Percentiles rank a stretch among this genome's conserved stretches.
Conservation (phyloP, 2,888 invertebrate species). For the Amblyjoppa fuscipennis region DNA sequence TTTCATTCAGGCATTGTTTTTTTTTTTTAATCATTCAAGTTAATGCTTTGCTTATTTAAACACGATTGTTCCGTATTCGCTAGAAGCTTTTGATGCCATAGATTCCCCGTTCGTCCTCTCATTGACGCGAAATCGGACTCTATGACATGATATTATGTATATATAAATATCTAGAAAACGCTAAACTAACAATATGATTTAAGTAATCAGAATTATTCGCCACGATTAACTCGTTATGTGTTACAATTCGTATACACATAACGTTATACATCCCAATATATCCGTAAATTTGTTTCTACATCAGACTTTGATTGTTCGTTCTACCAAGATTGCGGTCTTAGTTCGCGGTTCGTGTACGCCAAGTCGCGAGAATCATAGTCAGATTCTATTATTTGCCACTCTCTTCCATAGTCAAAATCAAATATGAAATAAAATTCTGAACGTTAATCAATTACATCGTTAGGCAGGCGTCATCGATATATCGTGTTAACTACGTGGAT, state of each 20-base stretch:
- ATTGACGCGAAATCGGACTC: slow-evolving; percentile 49
- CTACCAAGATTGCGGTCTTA: slow-evolving; percentile 19
- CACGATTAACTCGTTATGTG: slow-evolving; percentile 38
- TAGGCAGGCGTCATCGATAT: slow-evolving; percentile 36
- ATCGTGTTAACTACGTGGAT: slow-evolving; percentile 21
- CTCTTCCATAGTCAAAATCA: slow-evolving; percentile 2
- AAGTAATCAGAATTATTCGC: slow-evolving; percentile 56
- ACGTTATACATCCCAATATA: slow-evolving; percentile 28
- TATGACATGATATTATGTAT: slow-evolving; percentile 53
- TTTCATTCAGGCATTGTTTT: slow-evolving; percentile 59
- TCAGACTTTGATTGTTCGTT: slow-evolving; percentile 16
- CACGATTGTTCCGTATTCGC: slow-evolving; percentile 49
- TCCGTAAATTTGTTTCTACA: slow-evolving; percentile 19
- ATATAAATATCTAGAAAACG: slow-evolving; percentile 68
- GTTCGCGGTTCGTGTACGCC: slow-evolving; percentile 33
- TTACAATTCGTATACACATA: slow-evolving; percentile 28
- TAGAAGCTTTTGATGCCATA: slow-evolving; percentile 45
- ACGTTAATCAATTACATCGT: slow-evolving; percentile 19
- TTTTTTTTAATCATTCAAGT: slow-evolving; percentile 53
- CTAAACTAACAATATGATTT: slow-evolving; percentile 60
- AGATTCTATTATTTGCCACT: background rate
- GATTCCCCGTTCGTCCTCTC: slow-evolving; percentile 1
- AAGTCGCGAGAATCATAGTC: slow-evolving; percentile 32
- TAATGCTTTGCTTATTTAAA: slow-evolving; percentile 59
- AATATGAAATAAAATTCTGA: slow-evolving; percentile 49